Conservation (phyloP, 1,140 invertebrate genomes). For the Oscheius sp. region DNA sequence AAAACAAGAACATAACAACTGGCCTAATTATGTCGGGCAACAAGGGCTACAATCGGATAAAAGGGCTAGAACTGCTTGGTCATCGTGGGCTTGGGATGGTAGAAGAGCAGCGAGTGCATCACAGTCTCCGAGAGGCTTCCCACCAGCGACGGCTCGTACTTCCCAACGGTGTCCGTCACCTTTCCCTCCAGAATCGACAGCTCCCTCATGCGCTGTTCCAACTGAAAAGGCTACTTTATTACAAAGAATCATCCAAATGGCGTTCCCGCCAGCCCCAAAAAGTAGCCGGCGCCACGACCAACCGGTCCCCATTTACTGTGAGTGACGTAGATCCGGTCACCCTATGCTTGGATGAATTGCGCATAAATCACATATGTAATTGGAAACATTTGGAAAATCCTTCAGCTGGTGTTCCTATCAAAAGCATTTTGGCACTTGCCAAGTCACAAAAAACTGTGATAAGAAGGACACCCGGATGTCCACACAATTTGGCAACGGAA, state of each 20-base stretch:
- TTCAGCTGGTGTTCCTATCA: no score
- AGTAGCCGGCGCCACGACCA: no score
- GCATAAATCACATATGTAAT: no score
- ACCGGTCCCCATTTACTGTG: no score
- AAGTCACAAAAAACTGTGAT: slow-evolving; percentile 13
- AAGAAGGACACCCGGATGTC: no score
- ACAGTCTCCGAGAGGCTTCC: slow-evolving; percentile 38
- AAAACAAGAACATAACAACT: background rate
- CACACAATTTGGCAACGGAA: no score
- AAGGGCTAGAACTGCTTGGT: slow-evolving; percentile 6
- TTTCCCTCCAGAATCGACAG: slow-evolving; percentile 20
- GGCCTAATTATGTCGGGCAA: background rate
- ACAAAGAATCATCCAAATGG: slow-evolving; percentile 2
- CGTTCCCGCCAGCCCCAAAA: no score
- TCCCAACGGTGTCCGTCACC: background rate
- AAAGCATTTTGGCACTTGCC: background rate
- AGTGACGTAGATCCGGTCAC: no score
- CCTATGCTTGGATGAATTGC: no score
- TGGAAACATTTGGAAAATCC: no score
- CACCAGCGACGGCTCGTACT: slow-evolving; percentile 48
- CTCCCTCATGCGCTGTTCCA: slow-evolving; percentile 3
- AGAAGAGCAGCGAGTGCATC: slow-evolving; percentile 44
- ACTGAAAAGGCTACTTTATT: slow-evolving; percentile 10
- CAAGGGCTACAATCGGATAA: background rate
- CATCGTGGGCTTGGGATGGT: slow-evolving; percentile 43